Evolutionary conservation across 2,888 invertebrate species (phyloP).

Genomic region (Tiphia femorata): DNA sequence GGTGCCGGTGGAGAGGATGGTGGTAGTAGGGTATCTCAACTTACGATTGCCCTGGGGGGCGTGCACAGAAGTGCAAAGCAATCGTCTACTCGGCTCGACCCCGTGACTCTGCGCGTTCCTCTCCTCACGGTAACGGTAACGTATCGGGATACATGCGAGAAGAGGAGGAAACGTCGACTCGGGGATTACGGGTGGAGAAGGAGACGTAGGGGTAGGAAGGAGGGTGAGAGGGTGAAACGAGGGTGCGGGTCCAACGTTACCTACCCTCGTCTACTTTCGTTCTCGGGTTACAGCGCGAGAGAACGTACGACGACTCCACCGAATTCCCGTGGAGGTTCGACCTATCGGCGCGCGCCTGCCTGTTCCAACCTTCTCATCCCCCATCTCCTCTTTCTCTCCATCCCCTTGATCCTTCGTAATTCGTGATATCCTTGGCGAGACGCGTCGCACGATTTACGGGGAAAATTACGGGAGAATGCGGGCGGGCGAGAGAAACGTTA

Average conservation of each 20-base stretch:
- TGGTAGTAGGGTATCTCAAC: slow-evolving; percentile 48
- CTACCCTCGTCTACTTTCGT: slow-evolving; percentile 35
- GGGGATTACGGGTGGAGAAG: too few relatives aligned
- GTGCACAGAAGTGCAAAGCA: slow-evolving; percentile 54
- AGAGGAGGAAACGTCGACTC: slow-evolving; percentile 5
- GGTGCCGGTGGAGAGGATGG: slow-evolving; percentile 9
- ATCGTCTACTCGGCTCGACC: slow-evolving; percentile 47
- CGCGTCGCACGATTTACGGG: neutral
- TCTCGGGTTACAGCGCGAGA: slow-evolving; percentile 39
- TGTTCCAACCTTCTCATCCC: neutral
- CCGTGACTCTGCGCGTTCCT: slow-evolving; percentile 35
- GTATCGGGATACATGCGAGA: slow-evolving; percentile 45
- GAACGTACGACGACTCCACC: slow-evolving; percentile 32
- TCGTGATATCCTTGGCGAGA: neutral
- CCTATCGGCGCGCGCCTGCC: neutral
- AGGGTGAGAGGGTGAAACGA: neutral
- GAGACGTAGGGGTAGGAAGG: neutral
- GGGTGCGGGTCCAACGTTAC: slow-evolving; percentile 27
- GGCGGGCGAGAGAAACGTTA: too few relatives aligned
- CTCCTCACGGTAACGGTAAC: slow-evolving; percentile 41
- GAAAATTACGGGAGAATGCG: too few relatives aligned
- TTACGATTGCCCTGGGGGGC: slow-evolving; percentile 50
- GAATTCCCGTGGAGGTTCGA: slow-evolving; percentile 34
- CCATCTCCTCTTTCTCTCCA: neutral
- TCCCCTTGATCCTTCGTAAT: neutral